Evolutionary conservation across 1,140 invertebrate genomes (phyloP), one percentile per base, ranked within the genome.

Genomic region (Mactra quadrangularis): DNA sequence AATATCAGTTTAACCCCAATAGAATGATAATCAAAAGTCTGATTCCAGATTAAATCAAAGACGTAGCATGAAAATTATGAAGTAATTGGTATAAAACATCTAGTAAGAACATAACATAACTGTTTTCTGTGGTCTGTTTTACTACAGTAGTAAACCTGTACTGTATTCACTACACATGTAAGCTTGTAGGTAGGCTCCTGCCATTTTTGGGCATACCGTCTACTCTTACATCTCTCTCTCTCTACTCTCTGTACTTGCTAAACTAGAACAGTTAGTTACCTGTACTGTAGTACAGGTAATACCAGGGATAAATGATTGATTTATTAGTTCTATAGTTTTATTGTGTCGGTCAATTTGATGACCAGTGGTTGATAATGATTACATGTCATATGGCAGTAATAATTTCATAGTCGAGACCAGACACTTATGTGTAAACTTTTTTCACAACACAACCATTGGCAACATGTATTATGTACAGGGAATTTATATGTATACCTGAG

Each of bases 161-260:
- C 59, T 47, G 74, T 50, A 64, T 77, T 47, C 57, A 77, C 60
- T 68, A 68, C 64, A 68, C 64, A 66, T 66, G 62, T 66, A 38
- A 47, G 59, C 59, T 47, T 38, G 52, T 31, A 35, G 41, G 55
- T 33, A 62, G 85, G 72, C 70, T 79, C 66, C 57, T 68, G 85
- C 85, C 85, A 82, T 86, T 79, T 86, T 86, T 86, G 85, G 85
- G 82, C 85, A 86, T 86, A 59, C 50, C 38, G 75, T 84, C 74
- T 78, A 27, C 75, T 64, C 70, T 84, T 84, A 84, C 83, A 68
- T 75, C 59, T 76, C 68, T 64, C 7, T 22, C 60, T 64, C 29
- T 33, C 74, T 76, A 47, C 59, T 55, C 50, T 38, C 38, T 47
- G 31, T 55, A n/a, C n/a, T n/a, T n/a, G n/a, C n/a, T n/a, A n/a